Evolutionary conservation across 2,888 invertebrate genomes (phyloP).

Genomic region (Brachyptera putata): DNA sequence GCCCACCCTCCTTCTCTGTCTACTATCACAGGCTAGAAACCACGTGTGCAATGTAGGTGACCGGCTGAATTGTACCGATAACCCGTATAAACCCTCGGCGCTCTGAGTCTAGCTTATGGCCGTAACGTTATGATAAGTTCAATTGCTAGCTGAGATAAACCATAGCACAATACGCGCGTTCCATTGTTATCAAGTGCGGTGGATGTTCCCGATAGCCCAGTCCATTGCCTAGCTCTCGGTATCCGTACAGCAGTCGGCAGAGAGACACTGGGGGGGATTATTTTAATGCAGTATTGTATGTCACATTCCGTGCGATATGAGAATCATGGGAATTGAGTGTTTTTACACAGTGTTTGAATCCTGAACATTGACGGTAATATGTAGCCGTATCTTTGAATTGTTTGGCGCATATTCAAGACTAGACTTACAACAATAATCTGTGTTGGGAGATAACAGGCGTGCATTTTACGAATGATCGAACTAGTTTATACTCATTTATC

Average conservation of each 20-base stretch:
- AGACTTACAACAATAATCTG: too few species aligned
- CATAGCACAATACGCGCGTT: constrained; percentile 7
- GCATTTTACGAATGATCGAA: too few species aligned
- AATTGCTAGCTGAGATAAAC: constrained; percentile 27
- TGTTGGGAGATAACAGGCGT: neutral
- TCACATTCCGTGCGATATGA: neutral
- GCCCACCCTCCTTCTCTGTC: neutral
- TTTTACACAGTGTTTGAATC: neutral
- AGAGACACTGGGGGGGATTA: constrained; percentile 3
- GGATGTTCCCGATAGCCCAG: constrained; percentile 6
- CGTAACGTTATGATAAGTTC: constrained; percentile 24
- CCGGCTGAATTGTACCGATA: constrained; percentile 1
- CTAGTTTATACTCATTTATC: too few species aligned
- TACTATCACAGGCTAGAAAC: too few species aligned
- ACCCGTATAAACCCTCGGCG: neutral
- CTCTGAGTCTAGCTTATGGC: neutral
- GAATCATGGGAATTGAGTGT: constrained; percentile 7
- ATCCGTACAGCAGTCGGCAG: too few species aligned
- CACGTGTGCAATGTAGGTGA: neutral
- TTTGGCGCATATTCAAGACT: too few species aligned
- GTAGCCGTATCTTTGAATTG: neutral
- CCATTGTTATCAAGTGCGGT: constrained; percentile 10
- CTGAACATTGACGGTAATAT: neutral
- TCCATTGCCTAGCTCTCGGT: too few species aligned
- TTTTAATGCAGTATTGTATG: constrained; percentile 20